Conservation (phyloP, 2,888 invertebrate genomes). For the Celastrina argiolus region DNA sequence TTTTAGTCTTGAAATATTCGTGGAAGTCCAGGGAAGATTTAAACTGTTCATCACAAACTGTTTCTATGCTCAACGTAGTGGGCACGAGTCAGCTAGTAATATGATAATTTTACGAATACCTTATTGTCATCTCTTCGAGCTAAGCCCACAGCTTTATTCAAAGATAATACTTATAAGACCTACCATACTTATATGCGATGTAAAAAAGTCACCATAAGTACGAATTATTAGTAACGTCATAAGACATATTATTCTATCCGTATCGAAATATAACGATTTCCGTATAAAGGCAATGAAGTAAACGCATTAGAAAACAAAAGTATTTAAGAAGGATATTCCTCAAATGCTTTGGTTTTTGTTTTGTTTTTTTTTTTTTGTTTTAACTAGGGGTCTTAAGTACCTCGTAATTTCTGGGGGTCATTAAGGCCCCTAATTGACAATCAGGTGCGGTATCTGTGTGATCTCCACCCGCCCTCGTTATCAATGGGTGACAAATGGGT, state of each 20-base stretch:
- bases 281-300: not conserved
- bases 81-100: too few relatives aligned
- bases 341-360: constrained; percentile 2
- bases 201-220: too few relatives aligned
- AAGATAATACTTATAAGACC: too few relatives aligned
- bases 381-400: not conserved
- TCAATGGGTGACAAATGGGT: constrained; percentile 67
- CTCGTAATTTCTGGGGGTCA: constrained; percentile 11
- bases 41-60: too few relatives aligned
- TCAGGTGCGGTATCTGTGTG: constrained; percentile 7
- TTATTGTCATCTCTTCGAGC: too few relatives aligned
- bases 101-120: too few relatives aligned
- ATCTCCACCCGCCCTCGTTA: constrained; percentile 42
- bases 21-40: too few relatives aligned
- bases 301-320: not conserved
- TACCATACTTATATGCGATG: too few relatives aligned
- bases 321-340: not conserved
- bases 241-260: not conserved
- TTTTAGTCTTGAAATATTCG: too few relatives aligned
- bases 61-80: too few relatives aligned
- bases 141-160: too few relatives aligned
- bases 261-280: too few relatives aligned
- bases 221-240: not conserved
- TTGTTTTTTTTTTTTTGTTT: not conserved
- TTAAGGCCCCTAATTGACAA: constrained; percentile 16